Evolutionary conservation across 2,797 vertebrate genomes (phyloP).

Genomic region (Dendrocincla tyrannina): DNA sequence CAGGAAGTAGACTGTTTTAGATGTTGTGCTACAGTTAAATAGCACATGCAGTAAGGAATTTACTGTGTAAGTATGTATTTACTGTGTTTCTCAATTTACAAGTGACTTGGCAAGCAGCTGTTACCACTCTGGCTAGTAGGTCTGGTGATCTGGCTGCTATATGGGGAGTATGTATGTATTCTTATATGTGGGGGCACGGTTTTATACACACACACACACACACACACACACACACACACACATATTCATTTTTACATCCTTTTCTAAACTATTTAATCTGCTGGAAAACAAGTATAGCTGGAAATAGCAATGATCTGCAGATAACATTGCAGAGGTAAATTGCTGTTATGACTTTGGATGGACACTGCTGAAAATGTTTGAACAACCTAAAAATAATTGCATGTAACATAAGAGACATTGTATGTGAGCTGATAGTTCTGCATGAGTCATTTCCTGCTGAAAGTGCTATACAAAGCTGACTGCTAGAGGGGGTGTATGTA

Average conservation of each 20-base stretch:
- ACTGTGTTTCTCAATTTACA: neutral
- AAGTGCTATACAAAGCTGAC: neutral
- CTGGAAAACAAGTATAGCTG: neutral
- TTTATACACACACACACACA: neutral
- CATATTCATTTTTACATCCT: neutral
- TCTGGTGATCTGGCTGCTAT: neutral
- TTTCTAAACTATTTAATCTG: neutral
- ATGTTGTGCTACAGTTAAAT: neutral
- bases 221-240: too few species aligned
- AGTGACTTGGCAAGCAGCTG: neutral
- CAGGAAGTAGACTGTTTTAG: neutral
- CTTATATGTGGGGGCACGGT: rapidly evolving
- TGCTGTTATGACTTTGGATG: neutral
- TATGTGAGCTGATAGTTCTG: neutral
- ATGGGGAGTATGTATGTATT: neutral
- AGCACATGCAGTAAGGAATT: neutral
- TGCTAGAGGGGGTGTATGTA: neutral
- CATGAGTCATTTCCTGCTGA: conserved; percentile 50
- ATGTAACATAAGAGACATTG: neutral
- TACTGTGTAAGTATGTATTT: neutral
- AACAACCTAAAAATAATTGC: neutral
- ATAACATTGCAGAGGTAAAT: neutral
- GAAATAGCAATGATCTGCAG: neutral
- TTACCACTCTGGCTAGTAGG: neutral
- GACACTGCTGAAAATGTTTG: neutral